These are phyloP conservation scores for Halictus quadricinctus DNA, from an alignment of 2,888 invertebrate genomes.

Conservation along the genomic window DNA sequence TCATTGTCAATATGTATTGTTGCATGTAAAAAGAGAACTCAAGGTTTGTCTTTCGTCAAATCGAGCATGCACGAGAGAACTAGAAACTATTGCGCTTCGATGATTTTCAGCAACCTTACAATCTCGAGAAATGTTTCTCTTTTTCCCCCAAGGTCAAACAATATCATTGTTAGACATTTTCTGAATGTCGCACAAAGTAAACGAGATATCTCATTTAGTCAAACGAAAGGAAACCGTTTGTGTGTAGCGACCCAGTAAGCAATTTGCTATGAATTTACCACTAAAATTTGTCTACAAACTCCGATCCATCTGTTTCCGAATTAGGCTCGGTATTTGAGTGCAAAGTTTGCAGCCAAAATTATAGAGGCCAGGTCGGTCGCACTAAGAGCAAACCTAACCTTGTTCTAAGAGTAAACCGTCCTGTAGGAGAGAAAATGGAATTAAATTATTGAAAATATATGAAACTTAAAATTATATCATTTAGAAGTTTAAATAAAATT, in stretches of 20 bases:
- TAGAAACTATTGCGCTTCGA: constrained; percentile 2
- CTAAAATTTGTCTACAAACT: too few relatives aligned
- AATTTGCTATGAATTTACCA: too few relatives aligned
- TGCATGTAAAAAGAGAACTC: background rate
- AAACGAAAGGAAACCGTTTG: constrained; percentile 1
- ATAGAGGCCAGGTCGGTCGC: too few relatives aligned
- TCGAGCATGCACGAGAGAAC: background rate
- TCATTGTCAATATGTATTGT: background rate
- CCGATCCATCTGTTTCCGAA: too few relatives aligned
- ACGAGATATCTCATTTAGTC: constrained; percentile 9
- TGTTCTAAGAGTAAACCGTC: too few relatives aligned
- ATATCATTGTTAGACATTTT: background rate
- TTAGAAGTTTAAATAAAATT: too few relatives aligned
- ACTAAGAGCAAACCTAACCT: too few relatives aligned
- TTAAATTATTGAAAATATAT: too few relatives aligned
- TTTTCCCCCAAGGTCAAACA: background rate
- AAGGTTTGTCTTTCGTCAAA: background rate
- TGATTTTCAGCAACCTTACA: background rate
- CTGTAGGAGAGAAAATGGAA: too few relatives aligned
- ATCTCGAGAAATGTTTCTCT: background rate
- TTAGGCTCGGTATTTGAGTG: too few relatives aligned
- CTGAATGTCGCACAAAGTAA: background rate
- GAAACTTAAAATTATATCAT: too few relatives aligned
- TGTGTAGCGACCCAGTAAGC: constrained; percentile 32
- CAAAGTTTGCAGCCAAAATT: too few relatives aligned